Conservation (phyloP, 64 coral and sea anemone species). For the Pachyseris speciosa region DNA sequence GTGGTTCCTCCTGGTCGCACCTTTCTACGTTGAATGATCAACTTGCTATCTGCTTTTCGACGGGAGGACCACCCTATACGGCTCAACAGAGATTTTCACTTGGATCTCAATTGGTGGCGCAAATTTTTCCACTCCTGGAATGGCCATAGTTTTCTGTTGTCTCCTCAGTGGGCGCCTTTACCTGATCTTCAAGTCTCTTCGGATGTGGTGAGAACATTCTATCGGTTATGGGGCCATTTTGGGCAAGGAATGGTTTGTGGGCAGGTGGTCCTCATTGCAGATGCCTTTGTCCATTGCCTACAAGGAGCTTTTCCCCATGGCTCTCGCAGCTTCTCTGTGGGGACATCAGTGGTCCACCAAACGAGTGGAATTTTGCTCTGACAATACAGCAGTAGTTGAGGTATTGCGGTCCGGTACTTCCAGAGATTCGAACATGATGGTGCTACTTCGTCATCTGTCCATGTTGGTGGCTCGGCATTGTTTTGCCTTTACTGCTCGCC, state of each 20-base stretch:
- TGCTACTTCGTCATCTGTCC: not conserved
- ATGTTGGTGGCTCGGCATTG: not conserved
- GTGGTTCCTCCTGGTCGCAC: not conserved
- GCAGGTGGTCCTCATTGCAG: not conserved
- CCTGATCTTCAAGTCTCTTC: no score
- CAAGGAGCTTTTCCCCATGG: not conserved
- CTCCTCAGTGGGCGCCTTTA: not conserved
- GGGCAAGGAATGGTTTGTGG: not conserved
- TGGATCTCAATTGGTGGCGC: slow-evolving; percentile 45
- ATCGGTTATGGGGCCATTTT: slow-evolving; percentile 13
- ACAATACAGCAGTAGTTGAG: not conserved
- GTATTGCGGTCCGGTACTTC: not conserved
- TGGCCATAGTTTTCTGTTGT: slow-evolving; percentile 22
- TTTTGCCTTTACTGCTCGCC: slow-evolving; percentile 3
- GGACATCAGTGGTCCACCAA: not conserved
- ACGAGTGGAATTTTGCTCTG: not conserved
- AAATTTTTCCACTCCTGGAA: slow-evolving; percentile 36
- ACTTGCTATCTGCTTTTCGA: slow-evolving; percentile 5
- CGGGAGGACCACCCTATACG: slow-evolving; percentile 37
- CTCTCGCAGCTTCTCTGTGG: not conserved
- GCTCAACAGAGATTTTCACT: slow-evolving; percentile 26
- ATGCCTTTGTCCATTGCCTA: not conserved
- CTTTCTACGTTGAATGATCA: slow-evolving; percentile 22
- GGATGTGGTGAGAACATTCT: not conserved
- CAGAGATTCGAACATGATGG: not conserved